Percentiles rank a stretch among this genome's conserved stretches.
These are phyloP conservation scores for Phymastichus coffea DNA, from an alignment of 1,140 invertebrate genomes.

Conservation along the genomic window DNA sequence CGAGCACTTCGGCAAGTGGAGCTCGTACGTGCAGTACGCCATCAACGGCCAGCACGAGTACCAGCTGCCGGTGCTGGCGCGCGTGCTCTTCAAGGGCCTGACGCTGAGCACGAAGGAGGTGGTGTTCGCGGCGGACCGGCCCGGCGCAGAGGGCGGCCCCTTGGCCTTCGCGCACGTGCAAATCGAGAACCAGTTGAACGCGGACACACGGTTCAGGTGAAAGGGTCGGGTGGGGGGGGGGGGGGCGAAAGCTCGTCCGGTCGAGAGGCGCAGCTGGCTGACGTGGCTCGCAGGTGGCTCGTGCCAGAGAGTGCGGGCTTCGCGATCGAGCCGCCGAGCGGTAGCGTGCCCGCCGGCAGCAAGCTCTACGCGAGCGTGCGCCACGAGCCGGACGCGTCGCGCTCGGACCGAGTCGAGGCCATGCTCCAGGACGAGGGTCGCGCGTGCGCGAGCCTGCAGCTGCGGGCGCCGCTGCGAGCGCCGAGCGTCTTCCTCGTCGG, in stretches of 20 bases:
- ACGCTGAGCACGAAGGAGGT: slow-evolving; percentile 13
- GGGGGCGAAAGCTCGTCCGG: too few relatives aligned
- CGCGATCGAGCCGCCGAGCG: slow-evolving; percentile 27
- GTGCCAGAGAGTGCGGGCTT: slow-evolving; percentile 23
- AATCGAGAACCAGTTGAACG: slow-evolving; percentile 22
- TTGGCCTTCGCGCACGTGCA: background rate
- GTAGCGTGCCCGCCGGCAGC: slow-evolving; percentile 21
- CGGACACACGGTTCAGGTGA: slow-evolving; percentile 24
- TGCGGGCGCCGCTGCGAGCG: background rate
- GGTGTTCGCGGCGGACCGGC: slow-evolving; percentile 6
- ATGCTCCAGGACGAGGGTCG: slow-evolving; percentile 10
- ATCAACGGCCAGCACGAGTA: slow-evolving; percentile 36
- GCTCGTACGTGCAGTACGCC: slow-evolving; percentile 30
- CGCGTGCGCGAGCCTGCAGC: slow-evolving; percentile 7
- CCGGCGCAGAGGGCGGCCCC: slow-evolving; percentile 11
- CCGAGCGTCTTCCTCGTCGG: slow-evolving; percentile 19
- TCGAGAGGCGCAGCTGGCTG: too few relatives aligned
- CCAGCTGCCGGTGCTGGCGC: slow-evolving; percentile 32
- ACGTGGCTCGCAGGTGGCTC: slow-evolving; percentile 31
- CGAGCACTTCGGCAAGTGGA: slow-evolving; percentile 21
- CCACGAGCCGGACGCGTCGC: slow-evolving; percentile 19
- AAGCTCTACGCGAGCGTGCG: slow-evolving; percentile 23
- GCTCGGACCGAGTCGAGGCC: slow-evolving; percentile 9
- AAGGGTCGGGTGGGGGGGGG: too few relatives aligned
- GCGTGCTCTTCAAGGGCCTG: slow-evolving; percentile 31